Evolutionary conservation across 2,113 vertebrate species (phyloP).

Genomic region (Psettodes erumei): DNA sequence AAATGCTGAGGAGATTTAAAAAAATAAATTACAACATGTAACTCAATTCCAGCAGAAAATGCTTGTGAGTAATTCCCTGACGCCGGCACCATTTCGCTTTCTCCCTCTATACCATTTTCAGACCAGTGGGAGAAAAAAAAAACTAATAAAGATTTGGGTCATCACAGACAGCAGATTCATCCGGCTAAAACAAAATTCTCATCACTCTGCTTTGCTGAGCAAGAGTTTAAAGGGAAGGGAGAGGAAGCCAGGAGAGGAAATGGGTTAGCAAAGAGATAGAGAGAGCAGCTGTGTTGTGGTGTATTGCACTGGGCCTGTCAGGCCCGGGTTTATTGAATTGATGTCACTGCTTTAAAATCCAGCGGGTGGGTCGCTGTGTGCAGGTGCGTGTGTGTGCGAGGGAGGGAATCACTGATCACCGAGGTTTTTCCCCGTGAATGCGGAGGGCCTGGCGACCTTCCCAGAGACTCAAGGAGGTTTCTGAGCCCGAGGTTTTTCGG

Average conservation of each 20-base stretch:
- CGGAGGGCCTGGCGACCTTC: slow-evolving; percentile 53
- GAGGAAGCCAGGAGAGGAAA: slow-evolving; percentile 70
- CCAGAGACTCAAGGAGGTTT: slow-evolving; percentile 59
- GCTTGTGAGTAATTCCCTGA: slow-evolving; percentile 49
- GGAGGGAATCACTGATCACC: slow-evolving; percentile 19
- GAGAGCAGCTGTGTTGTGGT: slow-evolving; percentile 68
- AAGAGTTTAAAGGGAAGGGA: slow-evolving; percentile 61
- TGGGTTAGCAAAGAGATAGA: slow-evolving; percentile 61
- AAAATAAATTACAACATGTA: slow-evolving; percentile 9
- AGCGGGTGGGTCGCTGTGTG: slow-evolving; percentile 41
- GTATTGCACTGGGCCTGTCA: slow-evolving; percentile 67
- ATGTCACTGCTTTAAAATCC: slow-evolving; percentile 72
- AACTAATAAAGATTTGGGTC: slow-evolving; percentile 69
- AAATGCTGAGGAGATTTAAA: neutral
- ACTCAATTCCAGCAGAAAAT: slow-evolving; percentile 50
- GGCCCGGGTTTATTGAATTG: slow-evolving; percentile 67
- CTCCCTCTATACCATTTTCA: slow-evolving; percentile 32
- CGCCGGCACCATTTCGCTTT: slow-evolving; percentile 45
- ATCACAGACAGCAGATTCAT: slow-evolving; percentile 71
- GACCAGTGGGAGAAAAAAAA: slow-evolving; percentile 3
- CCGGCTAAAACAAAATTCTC: slow-evolving; percentile 73
- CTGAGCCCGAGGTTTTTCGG: slow-evolving; percentile 48
- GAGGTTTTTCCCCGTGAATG: slow-evolving; percentile 55
- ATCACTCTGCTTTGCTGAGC: slow-evolving; percentile 70
- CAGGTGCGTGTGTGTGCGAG: slow-evolving; percentile 39